A percentile compares a stretch with the other conserved stretches of the same genome.
Conservation (phyloP, 2,797 vertebrate species). For the Urophycis tenuis region DNA sequence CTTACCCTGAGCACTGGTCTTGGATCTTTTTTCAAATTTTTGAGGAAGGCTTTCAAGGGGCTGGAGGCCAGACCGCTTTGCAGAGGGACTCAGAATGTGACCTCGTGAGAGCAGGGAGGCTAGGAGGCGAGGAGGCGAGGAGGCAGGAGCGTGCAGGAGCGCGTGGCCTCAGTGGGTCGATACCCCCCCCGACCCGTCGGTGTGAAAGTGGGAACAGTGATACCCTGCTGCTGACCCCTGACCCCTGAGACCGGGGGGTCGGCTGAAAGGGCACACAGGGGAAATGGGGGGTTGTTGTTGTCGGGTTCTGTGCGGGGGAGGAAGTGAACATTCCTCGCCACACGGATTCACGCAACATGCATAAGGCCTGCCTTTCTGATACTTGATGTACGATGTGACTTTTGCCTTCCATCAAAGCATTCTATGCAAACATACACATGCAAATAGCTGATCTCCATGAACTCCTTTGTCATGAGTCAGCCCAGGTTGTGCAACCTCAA, state of each 20-base stretch:
- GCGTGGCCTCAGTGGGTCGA: not conserved
- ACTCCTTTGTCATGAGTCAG: not conserved
- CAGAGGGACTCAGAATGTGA: not conserved
- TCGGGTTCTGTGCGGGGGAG: too few species aligned
- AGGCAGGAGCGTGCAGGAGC: not conserved
- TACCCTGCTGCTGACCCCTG: slow-evolving; percentile 18
- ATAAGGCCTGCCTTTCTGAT: not conserved
- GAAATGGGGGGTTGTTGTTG: slow-evolving; percentile 8
- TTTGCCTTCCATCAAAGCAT: not conserved
- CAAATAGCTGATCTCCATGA: not conserved
- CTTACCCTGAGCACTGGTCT: not conserved
- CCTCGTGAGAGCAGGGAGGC: not conserved
- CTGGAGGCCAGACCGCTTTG: not conserved
- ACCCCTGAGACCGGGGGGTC: slow-evolving; percentile 28
- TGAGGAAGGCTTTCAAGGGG: not conserved
- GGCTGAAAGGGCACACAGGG: slow-evolving; percentile 33
- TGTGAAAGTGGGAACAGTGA: slow-evolving; percentile 33
- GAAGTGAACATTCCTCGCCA: not conserved
- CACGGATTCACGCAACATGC: not conserved
- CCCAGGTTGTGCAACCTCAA: not conserved
- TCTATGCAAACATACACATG: not conserved
- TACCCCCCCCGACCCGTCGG: not conserved
- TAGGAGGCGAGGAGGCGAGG: not conserved
- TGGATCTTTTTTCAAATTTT: not conserved
- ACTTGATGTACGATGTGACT: not conserved